Evolutionary conservation across 2,888 invertebrate genomes (phyloP), one percentile per base, ranked within the genome.

Genomic region (Tinea pellionella): DNA sequence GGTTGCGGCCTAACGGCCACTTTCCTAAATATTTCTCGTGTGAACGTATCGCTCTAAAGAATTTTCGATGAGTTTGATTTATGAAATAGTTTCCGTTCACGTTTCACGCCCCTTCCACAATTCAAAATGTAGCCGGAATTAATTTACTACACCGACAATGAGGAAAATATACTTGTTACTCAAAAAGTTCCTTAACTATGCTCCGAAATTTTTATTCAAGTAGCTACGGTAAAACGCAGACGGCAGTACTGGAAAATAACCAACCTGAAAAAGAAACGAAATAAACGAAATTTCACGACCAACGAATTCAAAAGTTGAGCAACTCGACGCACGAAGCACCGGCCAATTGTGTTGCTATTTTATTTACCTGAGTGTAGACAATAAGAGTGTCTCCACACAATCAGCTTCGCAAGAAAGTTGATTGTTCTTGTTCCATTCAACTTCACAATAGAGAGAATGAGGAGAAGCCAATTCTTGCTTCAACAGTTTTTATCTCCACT

Each of bases 371-470:
- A 72, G 70, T 67, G 75, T 77, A 83, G 78, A 85, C 83, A 84
- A 81, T 82, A 79, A 78, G 77, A 73, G 76, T 77, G 81, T 79
- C 77, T 80, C 77, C 80, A 77, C 78, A 80, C 80, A 83, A 83
- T 81, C 84, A 80, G 73, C 72, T 71, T 72, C 72, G 73, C 80
- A 74, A 73, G 77, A 77, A 78, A 82, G 71, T 84, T 80, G 81
- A 83, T 82, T 84, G 82, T 84, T 83, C 77, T 75, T 78, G 74
- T 75, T 72, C 77, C 74, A 80, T 82, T 84, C 81, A 79, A 79
- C 77, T 80, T 78, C 76, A 87, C 84, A 86, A 86, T 84, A 73
- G 83, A 77, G 77, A 80, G 80, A 85, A 87, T 85, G 83, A 83
- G 78, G 77, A 81, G 75, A 69, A 77, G 78, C 80, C 83, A 83